These are phyloP conservation scores for Platysternon megacephalum DNA, from an alignment of 2,113 vertebrate species.

Conservation along the genomic window DNA sequence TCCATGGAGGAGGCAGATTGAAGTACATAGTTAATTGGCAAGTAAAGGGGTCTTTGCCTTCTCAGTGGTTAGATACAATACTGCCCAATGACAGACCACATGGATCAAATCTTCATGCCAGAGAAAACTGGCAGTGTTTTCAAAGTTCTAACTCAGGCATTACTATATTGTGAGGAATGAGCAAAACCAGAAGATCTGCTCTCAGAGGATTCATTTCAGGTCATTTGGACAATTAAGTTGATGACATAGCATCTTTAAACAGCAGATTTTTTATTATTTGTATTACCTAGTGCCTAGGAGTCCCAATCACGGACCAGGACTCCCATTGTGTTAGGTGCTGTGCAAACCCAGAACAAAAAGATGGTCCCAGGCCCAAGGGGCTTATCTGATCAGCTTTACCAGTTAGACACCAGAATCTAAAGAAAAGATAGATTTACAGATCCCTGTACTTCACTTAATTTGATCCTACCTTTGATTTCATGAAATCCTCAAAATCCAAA, in stretches of 20 bases:
- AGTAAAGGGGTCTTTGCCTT: conserved; percentile 15
- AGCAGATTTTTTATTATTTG: not conserved
- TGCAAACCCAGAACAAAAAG: not conserved
- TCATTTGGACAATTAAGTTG: not conserved
- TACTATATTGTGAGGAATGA: not conserved
- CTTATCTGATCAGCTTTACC: not conserved
- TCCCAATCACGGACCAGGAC: not conserved
- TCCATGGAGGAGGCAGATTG: not conserved
- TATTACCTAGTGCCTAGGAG: not conserved
- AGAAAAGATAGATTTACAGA: not conserved
- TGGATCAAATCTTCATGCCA: conserved; percentile 15
- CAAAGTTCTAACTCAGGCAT: conserved; percentile 15
- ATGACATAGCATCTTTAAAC: not conserved
- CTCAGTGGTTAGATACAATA: not conserved
- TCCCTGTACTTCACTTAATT: not conserved
- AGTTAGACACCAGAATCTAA: not conserved
- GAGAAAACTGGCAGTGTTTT: conserved; percentile 21
- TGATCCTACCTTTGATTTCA: not conserved
- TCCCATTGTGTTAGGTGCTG: not conserved
- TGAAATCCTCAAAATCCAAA: not conserved
- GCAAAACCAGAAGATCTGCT: conserved; percentile 17
- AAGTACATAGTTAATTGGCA: not conserved
- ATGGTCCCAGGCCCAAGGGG: not conserved
- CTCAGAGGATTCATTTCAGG: not conserved
- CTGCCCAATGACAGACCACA: not conserved